Evolutionary conservation across 2,888 invertebrate species (phyloP).

Genomic region (Laspeyria flexula): DNA sequence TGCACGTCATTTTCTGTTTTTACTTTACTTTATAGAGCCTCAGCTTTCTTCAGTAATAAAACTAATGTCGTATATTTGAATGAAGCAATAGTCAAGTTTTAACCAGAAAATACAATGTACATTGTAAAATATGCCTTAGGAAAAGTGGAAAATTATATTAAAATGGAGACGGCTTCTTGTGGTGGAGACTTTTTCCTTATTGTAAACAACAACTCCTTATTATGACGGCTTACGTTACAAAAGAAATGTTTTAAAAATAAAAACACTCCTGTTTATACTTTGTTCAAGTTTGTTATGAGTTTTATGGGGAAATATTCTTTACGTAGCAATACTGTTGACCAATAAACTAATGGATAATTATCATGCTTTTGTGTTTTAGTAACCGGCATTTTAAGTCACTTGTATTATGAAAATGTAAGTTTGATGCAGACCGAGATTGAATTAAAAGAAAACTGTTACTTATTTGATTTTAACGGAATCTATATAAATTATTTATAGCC

Average conservation of each 20-base stretch:
- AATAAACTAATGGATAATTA: background rate
- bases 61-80: background rate
- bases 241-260: conserved; percentile 24
- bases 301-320: background rate
- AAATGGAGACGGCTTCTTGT: conserved; percentile 19
- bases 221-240: conserved; percentile 25
- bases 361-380: background rate
- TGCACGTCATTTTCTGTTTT: too few relatives aligned
- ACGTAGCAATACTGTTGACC: background rate
- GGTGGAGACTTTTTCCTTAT: conserved; percentile 24
- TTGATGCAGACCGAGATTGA: too few relatives aligned
- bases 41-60: background rate
- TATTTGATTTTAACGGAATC: too few relatives aligned
- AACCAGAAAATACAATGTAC: conserved; percentile 16
- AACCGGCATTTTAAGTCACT: too few relatives aligned
- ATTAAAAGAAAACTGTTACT: too few relatives aligned
- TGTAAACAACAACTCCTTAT: conserved; percentile 27
- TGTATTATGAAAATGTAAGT: too few relatives aligned
- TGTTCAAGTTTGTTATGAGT: conserved; percentile 4
- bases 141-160: conserved; percentile 32
- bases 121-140: conserved; percentile 15
- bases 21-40: background rate
- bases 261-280: conserved; percentile 15
- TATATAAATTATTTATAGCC: too few relatives aligned
- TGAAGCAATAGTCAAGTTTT: conserved; percentile 2